A percentile compares a stretch with the other conserved stretches of the same genome.
Evolutionary conservation across 2,888 invertebrate genomes (phyloP).

Genomic region (Aleiodes testaceus): DNA sequence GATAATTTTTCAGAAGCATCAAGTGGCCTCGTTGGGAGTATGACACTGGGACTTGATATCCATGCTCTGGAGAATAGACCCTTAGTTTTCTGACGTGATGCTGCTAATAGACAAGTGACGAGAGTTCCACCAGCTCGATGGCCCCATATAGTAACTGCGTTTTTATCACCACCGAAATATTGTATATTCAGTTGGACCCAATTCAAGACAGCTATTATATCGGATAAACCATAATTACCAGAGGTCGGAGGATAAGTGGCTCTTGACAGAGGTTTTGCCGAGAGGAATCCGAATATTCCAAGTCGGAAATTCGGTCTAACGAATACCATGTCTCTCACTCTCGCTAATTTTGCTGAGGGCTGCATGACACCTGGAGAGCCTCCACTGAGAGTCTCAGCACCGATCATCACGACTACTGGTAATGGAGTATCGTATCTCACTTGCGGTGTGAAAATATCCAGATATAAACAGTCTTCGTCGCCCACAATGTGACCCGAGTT

Average conservation of each 20-base stretch:
- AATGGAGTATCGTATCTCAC: conserved; percentile 85
- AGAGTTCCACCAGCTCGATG: conserved; percentile 90
- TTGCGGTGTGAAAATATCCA: conserved; percentile 88
- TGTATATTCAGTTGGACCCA: conserved; percentile 89
- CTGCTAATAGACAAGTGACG: conserved; percentile 82
- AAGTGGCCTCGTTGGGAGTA: conserved; percentile 80
- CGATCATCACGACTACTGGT: conserved; percentile 88
- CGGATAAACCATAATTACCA: conserved; percentile 90
- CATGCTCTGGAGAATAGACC: conserved; percentile 83
- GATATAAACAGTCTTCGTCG: conserved; percentile 86
- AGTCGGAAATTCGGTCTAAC: conserved; percentile 88
- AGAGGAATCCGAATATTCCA: conserved; percentile 83
- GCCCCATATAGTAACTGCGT: conserved; percentile 86
- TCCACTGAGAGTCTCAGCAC: conserved; percentile 85
- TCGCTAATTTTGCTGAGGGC: conserved; percentile 85
- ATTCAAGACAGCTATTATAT: conserved; percentile 82
- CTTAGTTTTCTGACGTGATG: conserved; percentile 67
- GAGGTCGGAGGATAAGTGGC: conserved; percentile 83
- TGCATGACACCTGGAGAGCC: conserved; percentile 82
- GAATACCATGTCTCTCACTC: conserved; percentile 86
- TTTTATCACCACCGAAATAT: conserved; percentile 87
- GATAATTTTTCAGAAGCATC: conserved; percentile 78
- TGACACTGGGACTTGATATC: conserved; percentile 85
- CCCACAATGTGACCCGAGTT: conserved; percentile 81
- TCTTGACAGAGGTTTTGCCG: conserved; percentile 81